phyloP scores from a whole-genome alignment of 2,113 vertebrate genomes.

The Hucho hucho region DNA sequence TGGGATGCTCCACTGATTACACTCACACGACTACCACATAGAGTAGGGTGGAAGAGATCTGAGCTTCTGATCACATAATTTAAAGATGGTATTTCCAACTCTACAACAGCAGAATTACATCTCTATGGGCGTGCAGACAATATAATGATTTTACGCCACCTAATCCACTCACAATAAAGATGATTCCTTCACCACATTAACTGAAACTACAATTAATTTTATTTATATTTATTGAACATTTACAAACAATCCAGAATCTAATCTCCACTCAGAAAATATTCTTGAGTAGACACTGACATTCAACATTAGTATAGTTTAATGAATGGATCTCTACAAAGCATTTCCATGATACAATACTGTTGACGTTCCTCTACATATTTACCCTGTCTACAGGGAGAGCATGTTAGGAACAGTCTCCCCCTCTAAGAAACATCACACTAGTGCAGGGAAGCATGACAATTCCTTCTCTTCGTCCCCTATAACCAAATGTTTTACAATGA shows the following conservation, averaged over 20 bases:
- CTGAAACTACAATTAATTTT: no score
- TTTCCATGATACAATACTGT: not conserved
- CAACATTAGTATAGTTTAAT: not conserved
- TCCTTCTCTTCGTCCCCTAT: slow-evolving; percentile 31
- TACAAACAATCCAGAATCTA: no score
- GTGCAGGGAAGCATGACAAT: slow-evolving; percentile 33
- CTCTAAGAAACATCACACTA: slow-evolving; percentile 1
- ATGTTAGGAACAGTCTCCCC: not conserved
- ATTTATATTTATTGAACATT: no score
- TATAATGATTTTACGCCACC: no score
- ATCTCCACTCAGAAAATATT: no score
- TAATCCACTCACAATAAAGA: no score
- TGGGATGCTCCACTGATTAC: slow-evolving; percentile 16
- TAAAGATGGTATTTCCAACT: no score
- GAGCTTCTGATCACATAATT: not conserved
- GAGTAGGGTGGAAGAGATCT: not conserved
- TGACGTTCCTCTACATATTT: not conserved
- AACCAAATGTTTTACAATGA: slow-evolving; percentile 47
- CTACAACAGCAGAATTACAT: no score
- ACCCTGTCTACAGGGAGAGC: not conserved
- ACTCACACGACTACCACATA: slow-evolving; percentile 6
- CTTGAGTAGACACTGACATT: not conserved
- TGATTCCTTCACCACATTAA: no score
- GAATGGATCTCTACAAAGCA: not conserved
- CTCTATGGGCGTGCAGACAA: no score